phyloP scores from a whole-genome alignment of 2,797 vertebrate genomes.

The Nasua narica region DNA sequence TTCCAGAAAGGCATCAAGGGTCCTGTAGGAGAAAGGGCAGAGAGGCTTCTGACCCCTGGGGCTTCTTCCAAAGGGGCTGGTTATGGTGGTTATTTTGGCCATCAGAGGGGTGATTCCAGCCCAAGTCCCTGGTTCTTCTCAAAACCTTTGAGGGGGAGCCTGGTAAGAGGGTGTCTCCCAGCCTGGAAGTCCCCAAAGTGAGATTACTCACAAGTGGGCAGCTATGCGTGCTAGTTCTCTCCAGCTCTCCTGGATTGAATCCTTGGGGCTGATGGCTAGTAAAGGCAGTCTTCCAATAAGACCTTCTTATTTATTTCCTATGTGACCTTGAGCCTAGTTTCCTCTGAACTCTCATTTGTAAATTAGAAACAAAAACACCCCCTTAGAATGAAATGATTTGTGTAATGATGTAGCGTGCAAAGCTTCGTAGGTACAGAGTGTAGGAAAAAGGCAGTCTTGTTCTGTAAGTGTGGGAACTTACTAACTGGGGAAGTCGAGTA shows the following conservation, averaged over 20 bases:
- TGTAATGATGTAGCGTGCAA: neutral
- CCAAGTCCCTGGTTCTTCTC: neutral
- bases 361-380: neutral
- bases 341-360: neutral
- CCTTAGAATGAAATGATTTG: neutral
- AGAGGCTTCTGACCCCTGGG: neutral
- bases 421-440: rapidly evolving
- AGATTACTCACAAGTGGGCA: no score
- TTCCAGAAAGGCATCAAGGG: neutral
- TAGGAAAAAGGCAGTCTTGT: neutral
- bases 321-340: neutral
- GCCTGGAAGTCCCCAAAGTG: neutral
- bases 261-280: neutral
- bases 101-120: neutral
- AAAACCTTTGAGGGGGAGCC: neutral
- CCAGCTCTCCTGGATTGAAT: neutral
- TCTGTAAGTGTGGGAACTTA: neutral
- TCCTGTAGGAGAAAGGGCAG: neutral
- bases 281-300: neutral
- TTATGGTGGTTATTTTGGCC: neutral
- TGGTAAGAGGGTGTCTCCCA: neutral
- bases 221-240: neutral
- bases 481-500: neutral
- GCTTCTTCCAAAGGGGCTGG: neutral
- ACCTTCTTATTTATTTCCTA: neutral